Conservation (phyloP, 2,888 invertebrate genomes). For the Hemistola chrysoprasaria region DNA sequence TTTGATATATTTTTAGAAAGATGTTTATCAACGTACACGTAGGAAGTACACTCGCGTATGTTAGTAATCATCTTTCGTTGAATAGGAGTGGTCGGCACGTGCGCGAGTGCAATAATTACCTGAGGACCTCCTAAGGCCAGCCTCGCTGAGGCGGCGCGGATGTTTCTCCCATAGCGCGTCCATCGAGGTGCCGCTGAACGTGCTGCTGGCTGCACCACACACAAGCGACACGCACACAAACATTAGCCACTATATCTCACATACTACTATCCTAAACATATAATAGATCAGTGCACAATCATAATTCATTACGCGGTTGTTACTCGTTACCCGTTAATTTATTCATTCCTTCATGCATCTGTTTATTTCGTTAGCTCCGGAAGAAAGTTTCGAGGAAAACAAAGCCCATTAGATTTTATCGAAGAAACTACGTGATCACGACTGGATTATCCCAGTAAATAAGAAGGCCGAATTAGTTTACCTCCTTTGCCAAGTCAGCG, state of each 20-base stretch:
- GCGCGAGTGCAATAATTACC: conserved; percentile 74
- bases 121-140: conserved; percentile 88
- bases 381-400: background rate
- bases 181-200: conserved; percentile 84
- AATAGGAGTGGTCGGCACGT: conserved; percentile 7
- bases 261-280: conserved; percentile 44
- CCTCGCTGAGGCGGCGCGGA: conserved; percentile 88
- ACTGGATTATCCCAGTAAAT: conserved; percentile 11
- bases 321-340: conserved; percentile 22
- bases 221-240: conserved; percentile 74
- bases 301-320: conserved; percentile 16
- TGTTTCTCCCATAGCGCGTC: conserved; percentile 89
- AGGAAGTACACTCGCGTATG: background rate
- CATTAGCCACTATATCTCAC: conserved; percentile 66
- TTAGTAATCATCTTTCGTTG: conserved; percentile 18
- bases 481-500: conserved; percentile 18
- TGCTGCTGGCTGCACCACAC: conserved; percentile 79
- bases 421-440: conserved; percentile 6
- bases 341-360: conserved; percentile 11
- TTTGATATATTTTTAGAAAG: conserved; percentile 6
- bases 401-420: conserved; percentile 12
- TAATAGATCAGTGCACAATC: conserved; percentile 31
- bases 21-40: conserved; percentile 5
- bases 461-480: conserved; percentile 11
- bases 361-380: too few relatives aligned